Evolutionary conservation across 2,113 vertebrate species (phyloP).

Genomic region (Telmatochromis sp.): DNA sequence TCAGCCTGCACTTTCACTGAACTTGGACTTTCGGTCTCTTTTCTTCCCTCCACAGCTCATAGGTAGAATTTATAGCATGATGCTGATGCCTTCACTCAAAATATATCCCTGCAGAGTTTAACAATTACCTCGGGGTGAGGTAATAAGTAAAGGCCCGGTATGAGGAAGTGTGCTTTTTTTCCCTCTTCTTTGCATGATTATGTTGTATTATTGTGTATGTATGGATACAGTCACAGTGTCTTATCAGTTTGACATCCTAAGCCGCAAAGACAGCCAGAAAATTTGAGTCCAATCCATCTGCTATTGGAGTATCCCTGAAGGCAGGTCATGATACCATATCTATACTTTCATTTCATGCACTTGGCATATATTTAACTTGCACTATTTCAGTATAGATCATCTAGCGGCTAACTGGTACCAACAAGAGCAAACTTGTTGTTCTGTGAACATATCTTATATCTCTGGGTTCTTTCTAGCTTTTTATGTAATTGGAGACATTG

Average conservation of each 20-base stretch:
- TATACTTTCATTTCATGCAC: constrained; percentile 36
- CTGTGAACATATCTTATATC: constrained; percentile 4
- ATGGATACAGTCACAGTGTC: constrained; percentile 47
- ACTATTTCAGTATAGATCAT: constrained; percentile 33
- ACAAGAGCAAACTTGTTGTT: constrained; percentile 14
- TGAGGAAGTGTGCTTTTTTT: constrained; percentile 68
- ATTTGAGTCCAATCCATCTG: constrained; percentile 57
- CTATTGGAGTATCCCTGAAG: constrained; percentile 31
- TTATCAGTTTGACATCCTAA: constrained; percentile 64
- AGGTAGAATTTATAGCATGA: constrained; percentile 83
- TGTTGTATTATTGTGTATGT: constrained; percentile 35
- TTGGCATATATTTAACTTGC: constrained; percentile 42
- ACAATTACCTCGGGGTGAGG: constrained; percentile 79
- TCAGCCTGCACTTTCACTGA: constrained; percentile 92
- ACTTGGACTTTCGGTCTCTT: constrained; percentile 80
- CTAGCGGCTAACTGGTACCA: constrained; percentile 32
- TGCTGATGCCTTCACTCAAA: constrained; percentile 83
- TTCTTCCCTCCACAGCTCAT: constrained; percentile 10
- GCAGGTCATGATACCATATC: constrained; percentile 28
- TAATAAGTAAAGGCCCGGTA: constrained; percentile 79
- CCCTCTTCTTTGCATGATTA: constrained; percentile 32
- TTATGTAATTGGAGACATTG: constrained; percentile 17
- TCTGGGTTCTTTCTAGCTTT: background rate
- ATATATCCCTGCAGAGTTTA: constrained; percentile 68
- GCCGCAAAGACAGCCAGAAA: constrained; percentile 38